Base-by-base conservation (phyloP, 2,797 vertebrate species). In the Pogonophryne albipinna region DNA sequence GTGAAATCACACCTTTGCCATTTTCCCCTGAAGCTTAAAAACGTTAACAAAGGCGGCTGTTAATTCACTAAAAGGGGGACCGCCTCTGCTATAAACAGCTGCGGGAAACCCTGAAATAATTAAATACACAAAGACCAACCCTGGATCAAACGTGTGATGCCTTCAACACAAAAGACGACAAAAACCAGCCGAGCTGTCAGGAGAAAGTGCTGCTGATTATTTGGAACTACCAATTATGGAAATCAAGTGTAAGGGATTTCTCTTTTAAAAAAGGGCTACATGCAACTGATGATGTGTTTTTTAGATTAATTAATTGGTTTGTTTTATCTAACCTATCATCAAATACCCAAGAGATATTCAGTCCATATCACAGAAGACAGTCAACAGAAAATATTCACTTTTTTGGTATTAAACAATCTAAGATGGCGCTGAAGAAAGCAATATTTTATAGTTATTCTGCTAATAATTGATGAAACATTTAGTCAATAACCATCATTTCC, bases 1-100 rank as follows among this genome's bases (percentile, higher is more conserved):
- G 78, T 63, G 71, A 80, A 78, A 68, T 82, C 45, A 4, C 83
- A 89, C 82, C 77, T 75, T 66, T 73, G 60, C 23, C 46, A 6
- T 57, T 76, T 67, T 19, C 16, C 73, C 78, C 82, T 31, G 8
- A 47, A 66, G 79, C 84, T 56, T 11, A 20, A 51, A 79, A 79
- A 64, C 20, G 16, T 58, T 16, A 68, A 45, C 20, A 44, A 53
- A 67, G 58, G 57, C 7, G 41, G 69, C 56, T 70, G 68, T 50
- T 72, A 15, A 66, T 62, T 73, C 47, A 56, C 50, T 44, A 16
- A 52, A 71, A 55, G 34, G 23, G 1, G 52, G 31, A 27, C 56
- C 16, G 19, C 41, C 61, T 74, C 64, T 3, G 55, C 65, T 47
- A 67, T 38, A 72, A 68, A 63, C 45, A 60, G 66, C 77, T 72